phyloP scores from a whole-genome alignment of 1,140 invertebrate species.

The Cherax destructor region DNA sequence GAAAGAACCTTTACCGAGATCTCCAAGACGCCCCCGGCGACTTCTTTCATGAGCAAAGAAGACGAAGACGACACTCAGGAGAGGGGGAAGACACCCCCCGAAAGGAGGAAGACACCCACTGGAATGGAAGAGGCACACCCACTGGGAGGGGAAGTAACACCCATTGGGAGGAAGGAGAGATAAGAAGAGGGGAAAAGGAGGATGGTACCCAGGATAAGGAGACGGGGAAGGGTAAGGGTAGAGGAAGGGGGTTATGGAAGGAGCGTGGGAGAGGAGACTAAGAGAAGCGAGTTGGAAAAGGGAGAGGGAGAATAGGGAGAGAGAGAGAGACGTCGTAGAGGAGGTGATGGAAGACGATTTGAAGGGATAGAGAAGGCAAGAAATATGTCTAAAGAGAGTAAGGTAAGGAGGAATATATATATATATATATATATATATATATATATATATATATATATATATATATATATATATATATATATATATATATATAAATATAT shows the following conservation, averaged over 20 bases:
- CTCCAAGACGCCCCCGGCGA: no score
- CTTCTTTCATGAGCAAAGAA: no score
- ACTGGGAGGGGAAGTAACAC: no score
- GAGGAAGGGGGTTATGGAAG: background rate
- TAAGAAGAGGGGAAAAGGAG: background rate
- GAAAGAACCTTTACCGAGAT: no score
- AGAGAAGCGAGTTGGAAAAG: background rate
- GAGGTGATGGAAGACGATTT: background rate
- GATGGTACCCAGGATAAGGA: background rate
- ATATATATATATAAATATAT: no score
- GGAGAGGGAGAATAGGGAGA: background rate
- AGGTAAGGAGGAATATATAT: background rate
- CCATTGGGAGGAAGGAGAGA: background rate
- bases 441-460: no score
- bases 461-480: no score
- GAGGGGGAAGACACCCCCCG: no score
- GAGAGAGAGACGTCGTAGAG: background rate
- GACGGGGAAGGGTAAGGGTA: background rate
- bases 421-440: no score
- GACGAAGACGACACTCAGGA: no score
- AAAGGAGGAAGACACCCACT: no score
- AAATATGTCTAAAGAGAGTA: background rate
- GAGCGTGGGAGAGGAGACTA: background rate
- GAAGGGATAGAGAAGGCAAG: background rate
- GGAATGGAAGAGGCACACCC: no score